Base-by-base conservation (phyloP, 2,797 vertebrate genomes). In the Enteromius unitaeniatus region DNA sequence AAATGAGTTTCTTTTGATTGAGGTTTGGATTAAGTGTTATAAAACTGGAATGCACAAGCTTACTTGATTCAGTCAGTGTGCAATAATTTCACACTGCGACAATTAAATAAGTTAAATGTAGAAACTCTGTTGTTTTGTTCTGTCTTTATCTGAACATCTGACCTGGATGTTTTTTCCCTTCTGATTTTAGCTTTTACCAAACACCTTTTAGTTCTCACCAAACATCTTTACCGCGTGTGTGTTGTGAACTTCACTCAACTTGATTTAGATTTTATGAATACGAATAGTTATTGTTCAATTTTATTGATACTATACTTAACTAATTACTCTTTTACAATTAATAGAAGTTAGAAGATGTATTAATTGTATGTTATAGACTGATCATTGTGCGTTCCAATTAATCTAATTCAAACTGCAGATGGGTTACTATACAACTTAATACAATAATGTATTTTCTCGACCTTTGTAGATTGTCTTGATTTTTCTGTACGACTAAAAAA, bases 91-190 rank as follows among this genome's bases (percentile, higher is more conserved):
- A 40, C 40, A 23, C 31, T 0, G 6, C 0, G 1, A 1, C 9
- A 10, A 11, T 73, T 7, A 23, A 58, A 40, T 13, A 53, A 17
- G 21, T 17, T 9, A 2, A 1, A 42, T 17, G n/a, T 26, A 42
- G 21, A 40, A 60, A 42, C 14, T 0, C 13, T 58, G 73, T 40
- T 60, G 53, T 76, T 47, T 78, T 47, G 9, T 78, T 78, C n/a
- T 31, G 58, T 64, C 58, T 78, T 78, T 47, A 78, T 78, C 40
- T 47, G 60, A 78, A 64, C 58, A 78, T 47, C 76, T 31, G 58
- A 47, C 58, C 76, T 47, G 23, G 53, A 26, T 77, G 53, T 28
- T 60, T 60, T 73, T 60, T 4, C 13, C 53, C 37, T 60, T 62
- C 40, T 64, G 23, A 47, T 64, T 78, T 47, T 21, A 9, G 4